These are phyloP conservation scores for Acarapis woodi DNA, from an alignment of 1,140 invertebrate genomes.

Conservation along the genomic window DNA sequence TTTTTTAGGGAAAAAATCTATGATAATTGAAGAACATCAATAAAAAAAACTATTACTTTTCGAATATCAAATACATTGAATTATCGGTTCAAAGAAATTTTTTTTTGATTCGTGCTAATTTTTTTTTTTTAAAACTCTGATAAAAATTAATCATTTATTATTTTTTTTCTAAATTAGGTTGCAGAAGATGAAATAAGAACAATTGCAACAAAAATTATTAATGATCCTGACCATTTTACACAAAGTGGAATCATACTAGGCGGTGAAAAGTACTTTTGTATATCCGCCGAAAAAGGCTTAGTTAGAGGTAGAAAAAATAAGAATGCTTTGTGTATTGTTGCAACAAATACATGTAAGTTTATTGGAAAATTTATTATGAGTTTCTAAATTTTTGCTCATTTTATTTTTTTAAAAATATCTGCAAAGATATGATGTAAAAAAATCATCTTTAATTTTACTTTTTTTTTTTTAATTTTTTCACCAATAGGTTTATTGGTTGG, in stretches of 20 bases:
- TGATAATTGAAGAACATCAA: neutral
- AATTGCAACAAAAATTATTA: conserved; percentile 14
- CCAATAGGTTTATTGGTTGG: conserved; percentile 15
- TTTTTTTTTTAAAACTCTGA: neutral
- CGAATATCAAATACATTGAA: neutral
- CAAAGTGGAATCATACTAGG: conserved; percentile 14
- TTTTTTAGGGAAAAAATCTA: too few relatives aligned
- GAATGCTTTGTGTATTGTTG: conserved; percentile 15
- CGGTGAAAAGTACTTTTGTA: conserved; percentile 15
- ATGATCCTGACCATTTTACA: conserved; percentile 13
- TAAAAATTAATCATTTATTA: neutral
- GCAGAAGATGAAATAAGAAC: conserved; percentile 14
- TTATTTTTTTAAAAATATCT: neutral
- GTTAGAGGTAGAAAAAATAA: conserved; percentile 15
- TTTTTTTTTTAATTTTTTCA: neutral
- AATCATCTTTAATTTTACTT: neutral
- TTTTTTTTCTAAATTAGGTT: conserved; percentile 8
- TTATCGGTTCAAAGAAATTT: neutral
- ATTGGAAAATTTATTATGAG: neutral
- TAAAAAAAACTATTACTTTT: neutral
- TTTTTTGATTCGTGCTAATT: neutral
- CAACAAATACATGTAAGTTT: conserved; percentile 15
- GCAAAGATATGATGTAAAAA: neutral
- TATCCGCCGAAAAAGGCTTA: conserved; percentile 13
- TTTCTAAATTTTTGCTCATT: neutral